Evolutionary conservation across 2,797 vertebrate species (phyloP).

Genomic region (Phalanger gymnotis): DNA sequence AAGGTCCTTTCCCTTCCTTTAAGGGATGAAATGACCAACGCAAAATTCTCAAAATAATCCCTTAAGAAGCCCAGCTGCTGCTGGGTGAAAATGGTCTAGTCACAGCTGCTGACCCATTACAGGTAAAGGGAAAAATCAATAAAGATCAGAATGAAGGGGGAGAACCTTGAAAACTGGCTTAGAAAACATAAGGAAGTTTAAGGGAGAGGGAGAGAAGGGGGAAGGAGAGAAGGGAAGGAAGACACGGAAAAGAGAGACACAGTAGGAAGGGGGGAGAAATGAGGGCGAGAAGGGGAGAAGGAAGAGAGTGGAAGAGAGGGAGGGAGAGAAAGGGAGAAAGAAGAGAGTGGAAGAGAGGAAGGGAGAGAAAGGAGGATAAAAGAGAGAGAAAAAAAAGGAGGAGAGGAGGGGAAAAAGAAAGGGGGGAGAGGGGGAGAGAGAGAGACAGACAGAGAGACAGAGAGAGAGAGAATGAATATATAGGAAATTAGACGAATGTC

Average conservation of each 20-base stretch:
- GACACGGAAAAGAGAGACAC: background rate
- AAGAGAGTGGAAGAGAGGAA: background rate
- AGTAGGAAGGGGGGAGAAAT: too few species aligned
- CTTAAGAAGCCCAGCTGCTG: conserved; percentile 74
- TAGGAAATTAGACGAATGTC: conserved; percentile 8
- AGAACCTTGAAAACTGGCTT: conserved; percentile 75
- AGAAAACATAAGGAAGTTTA: conserved; percentile 77
- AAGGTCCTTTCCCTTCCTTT: conserved; percentile 62
- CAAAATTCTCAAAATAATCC: conserved; percentile 77
- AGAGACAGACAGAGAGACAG: conserved; percentile 82
- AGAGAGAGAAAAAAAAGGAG: background rate
- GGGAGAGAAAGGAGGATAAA: background rate
- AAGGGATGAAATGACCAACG: conserved; percentile 73
- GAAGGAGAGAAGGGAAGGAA: background rate
- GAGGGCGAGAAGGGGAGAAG: too few species aligned
- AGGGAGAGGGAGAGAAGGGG: conserved; percentile 49
- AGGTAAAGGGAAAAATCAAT: conserved; percentile 64
- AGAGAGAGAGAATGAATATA: conserved; percentile 66
- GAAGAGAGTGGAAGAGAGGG: too few species aligned
- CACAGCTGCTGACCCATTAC: conserved; percentile 70
- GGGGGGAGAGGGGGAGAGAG: conserved; percentile 80
- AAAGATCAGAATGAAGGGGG: background rate
- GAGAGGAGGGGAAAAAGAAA: background rate
- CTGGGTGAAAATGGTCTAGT: conserved; percentile 57
- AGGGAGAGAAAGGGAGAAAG: background rate